Conservation (phyloP, 2,888 invertebrate species). For the Ctena decussata region DNA sequence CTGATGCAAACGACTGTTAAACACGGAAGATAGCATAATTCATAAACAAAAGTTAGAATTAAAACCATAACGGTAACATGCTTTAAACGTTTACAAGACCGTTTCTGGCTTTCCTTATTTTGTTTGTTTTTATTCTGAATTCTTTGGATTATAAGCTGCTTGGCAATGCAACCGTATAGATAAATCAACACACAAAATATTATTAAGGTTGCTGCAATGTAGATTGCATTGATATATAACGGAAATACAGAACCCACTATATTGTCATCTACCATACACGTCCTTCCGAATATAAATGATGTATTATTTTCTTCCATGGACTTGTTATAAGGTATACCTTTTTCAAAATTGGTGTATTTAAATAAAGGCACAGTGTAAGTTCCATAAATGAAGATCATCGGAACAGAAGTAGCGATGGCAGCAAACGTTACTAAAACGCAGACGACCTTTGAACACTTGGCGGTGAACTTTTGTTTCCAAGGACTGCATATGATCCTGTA, state of each 20-base stretch:
- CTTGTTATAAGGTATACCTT: not conserved
- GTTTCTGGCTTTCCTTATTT: conserved; percentile 21
- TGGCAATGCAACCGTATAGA: conserved; percentile 50
- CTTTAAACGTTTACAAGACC: conserved; percentile 25
- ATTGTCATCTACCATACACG: not conserved
- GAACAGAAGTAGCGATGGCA: not conserved
- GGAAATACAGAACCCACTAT: not conserved
- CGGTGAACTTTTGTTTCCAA: conserved; percentile 41
- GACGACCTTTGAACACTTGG: conserved; percentile 4
- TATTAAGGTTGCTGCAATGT: conserved; percentile 38
- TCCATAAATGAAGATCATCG: not conserved
- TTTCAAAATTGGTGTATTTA: not conserved
- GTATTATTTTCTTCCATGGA: not conserved
- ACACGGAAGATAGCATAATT: conserved; percentile 75
- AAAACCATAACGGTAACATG: conserved; percentile 72
- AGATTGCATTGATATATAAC: conserved; percentile 27
- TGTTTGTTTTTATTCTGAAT: not conserved
- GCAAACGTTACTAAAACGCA: not conserved
- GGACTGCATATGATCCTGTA: conserved; percentile 68
- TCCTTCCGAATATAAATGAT: not conserved
- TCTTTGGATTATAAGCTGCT: conserved; percentile 36
- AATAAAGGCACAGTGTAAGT: not conserved
- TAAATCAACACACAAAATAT: conserved; percentile 42
- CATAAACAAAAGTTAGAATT: conserved; percentile 74
- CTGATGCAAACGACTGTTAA: conserved; percentile 71